Evolutionary conservation across 2,888 invertebrate species (phyloP).

Genomic region (Cheilosia variabilis): DNA sequence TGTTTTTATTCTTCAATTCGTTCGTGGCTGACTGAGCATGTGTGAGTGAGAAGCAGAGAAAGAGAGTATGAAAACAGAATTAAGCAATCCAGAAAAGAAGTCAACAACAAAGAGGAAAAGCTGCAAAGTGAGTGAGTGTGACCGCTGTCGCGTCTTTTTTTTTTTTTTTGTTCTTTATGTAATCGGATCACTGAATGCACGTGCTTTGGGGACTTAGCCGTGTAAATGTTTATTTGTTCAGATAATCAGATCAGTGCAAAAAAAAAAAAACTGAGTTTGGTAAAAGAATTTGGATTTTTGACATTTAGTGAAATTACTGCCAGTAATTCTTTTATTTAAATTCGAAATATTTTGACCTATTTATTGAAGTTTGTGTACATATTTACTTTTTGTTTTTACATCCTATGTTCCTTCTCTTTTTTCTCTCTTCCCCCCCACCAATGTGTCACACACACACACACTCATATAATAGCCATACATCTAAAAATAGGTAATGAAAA

Average conservation of each 20-base stretch:
- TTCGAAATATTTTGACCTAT: conserved; percentile 61
- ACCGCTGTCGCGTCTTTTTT: conserved; percentile 15
- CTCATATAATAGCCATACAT: conserved; percentile 39
- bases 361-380: conserved; percentile 38
- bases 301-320: neutral
- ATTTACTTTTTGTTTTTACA: conserved; percentile 4
- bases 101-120: conserved; percentile 64
- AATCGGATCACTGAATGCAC: conserved; percentile 68
- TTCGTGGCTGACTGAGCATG: neutral
- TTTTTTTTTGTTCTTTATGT: conserved; percentile 54
- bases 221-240: conserved; percentile 33
- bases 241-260: neutral
- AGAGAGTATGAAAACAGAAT: conserved; percentile 71
- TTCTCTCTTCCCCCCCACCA: neutral
- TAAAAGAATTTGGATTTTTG: neutral
- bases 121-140: conserved; percentile 59
- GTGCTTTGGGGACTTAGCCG: conserved; percentile 55
- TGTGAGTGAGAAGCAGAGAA: conserved; percentile 36
- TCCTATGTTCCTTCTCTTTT: conserved; percentile 27
- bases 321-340: conserved; percentile 3
- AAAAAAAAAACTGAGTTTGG: neutral
- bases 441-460: conserved; percentile 34
- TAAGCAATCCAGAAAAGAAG: conserved; percentile 47
- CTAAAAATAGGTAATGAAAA: conserved; percentile 76
- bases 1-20: conserved; percentile 73